phyloP scores from a whole-genome alignment of 2,888 invertebrate genomes.

The Megalurothrips usitatus region DNA sequence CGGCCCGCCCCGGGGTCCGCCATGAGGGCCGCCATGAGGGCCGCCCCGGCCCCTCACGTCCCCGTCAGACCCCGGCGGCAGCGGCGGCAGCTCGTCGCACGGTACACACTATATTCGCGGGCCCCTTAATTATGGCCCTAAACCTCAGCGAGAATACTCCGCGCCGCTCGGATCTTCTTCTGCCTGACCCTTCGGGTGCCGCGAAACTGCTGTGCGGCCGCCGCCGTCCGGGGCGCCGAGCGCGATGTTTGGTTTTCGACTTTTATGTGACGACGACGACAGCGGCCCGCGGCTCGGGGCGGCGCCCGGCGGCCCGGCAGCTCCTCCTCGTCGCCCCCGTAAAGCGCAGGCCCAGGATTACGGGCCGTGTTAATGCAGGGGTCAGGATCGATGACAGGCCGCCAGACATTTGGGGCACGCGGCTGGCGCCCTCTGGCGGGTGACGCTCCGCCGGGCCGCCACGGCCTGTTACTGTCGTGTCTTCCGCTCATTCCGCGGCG shows the following conservation, averaged over 20 bases:
- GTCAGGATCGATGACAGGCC: neutral
- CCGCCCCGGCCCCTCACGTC: too few species aligned
- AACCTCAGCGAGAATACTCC: too few species aligned
- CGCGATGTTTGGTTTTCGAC: conserved; percentile 13
- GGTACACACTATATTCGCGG: too few species aligned
- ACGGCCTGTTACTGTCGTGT: too few species aligned
- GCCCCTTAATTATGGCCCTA: too few species aligned
- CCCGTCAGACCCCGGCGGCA: too few species aligned
- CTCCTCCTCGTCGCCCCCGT: neutral
- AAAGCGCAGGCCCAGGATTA: neutral
- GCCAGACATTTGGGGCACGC: neutral
- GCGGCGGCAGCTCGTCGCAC: too few species aligned
- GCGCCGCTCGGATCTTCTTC: too few species aligned
- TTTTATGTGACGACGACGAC: neutral
- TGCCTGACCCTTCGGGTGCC: neutral
- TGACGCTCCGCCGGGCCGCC: too few species aligned
- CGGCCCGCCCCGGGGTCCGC: too few species aligned
- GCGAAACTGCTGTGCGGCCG: neutral
- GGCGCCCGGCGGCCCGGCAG: neutral
- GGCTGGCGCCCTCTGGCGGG: neutral
- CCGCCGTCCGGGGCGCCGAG: neutral
- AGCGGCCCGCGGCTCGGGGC: neutral
- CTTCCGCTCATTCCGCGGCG: too few species aligned
- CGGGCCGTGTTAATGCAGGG: neutral
- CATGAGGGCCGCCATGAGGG: too few species aligned